These are phyloP conservation scores for Xanthia togata DNA, from an alignment of 2,888 invertebrate species.

Conservation along the genomic window DNA sequence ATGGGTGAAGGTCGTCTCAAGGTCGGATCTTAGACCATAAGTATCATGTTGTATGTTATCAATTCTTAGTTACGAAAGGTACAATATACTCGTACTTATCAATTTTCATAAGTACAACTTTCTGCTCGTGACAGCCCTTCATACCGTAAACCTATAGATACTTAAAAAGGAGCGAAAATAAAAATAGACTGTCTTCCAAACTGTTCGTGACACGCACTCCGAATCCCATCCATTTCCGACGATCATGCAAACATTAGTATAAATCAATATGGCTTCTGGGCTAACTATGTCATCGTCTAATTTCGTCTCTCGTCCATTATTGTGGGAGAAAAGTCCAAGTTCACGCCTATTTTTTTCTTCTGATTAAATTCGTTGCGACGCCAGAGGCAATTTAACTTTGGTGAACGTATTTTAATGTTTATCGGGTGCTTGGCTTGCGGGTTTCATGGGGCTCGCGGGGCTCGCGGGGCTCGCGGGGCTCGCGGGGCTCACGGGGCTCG, in stretches of 20 bases:
- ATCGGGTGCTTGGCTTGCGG: slow-evolving; percentile 20
- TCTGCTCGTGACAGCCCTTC: slow-evolving; percentile 21
- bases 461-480: neutral
- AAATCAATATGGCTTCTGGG: slow-evolving; percentile 49
- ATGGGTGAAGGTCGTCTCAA: too few relatives aligned
- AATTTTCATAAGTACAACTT: neutral
- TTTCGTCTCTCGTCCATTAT: slow-evolving; percentile 34
- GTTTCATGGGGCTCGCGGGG: neutral
- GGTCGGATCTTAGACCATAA: too few relatives aligned
- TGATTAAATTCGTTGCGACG: slow-evolving; percentile 61
- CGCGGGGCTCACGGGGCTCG: neutral
- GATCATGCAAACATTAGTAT: slow-evolving; percentile 42
- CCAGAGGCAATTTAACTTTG: slow-evolving; percentile 65
- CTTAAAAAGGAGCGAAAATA: slow-evolving; percentile 24
- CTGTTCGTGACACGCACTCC: slow-evolving; percentile 42
- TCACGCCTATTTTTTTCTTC: slow-evolving; percentile 54
- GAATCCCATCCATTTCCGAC: slow-evolving; percentile 28
- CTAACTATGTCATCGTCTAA: slow-evolving; percentile 58
- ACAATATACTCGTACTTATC: neutral
- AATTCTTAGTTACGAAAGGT: slow-evolving; percentile 5
- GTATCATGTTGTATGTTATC: neutral
- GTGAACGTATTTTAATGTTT: slow-evolving; percentile 64
- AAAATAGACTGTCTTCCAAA: slow-evolving; percentile 23
- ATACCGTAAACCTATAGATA: slow-evolving; percentile 23
- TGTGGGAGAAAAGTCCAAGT: slow-evolving; percentile 39